These are phyloP conservation scores for Dasypolia templi DNA, from an alignment of 2,888 invertebrate genomes.

Conservation along the genomic window DNA sequence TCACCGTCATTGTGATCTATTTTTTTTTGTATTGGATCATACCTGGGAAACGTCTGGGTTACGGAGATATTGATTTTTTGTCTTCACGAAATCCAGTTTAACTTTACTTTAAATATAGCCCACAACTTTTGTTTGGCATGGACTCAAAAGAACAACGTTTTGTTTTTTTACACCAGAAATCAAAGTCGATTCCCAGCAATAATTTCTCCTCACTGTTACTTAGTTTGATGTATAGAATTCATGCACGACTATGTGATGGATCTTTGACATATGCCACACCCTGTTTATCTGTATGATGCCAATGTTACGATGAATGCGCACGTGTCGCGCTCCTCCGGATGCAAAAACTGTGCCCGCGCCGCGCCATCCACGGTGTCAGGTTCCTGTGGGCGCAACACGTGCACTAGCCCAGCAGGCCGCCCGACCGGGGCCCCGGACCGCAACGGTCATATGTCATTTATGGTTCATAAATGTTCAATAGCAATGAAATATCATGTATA, in stretches of 20 bases:
- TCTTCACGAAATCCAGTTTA: neutral
- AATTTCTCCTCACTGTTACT: neutral
- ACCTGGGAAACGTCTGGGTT: neutral
- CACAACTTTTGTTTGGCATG: neutral
- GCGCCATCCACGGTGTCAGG: slow-evolving; percentile 13
- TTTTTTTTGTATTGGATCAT: neutral
- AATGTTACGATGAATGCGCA: neutral
- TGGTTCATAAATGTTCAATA: neutral
- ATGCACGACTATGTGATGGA: neutral
- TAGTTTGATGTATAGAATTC: neutral
- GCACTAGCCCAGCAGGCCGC: too few species aligned
- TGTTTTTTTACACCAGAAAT: neutral
- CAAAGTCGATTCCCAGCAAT: neutral
- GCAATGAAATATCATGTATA: neutral
- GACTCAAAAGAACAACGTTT: neutral
- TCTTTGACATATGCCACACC: neutral
- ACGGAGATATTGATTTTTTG: neutral
- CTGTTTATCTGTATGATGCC: neutral
- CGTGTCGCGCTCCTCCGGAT: slow-evolving; percentile 1
- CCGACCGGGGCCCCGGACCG: too few species aligned
- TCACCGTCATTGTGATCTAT: too few species aligned
- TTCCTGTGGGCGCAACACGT: slow-evolving; percentile 19
- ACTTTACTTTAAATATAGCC: neutral
- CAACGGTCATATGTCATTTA: neutral
- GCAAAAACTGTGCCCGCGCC: neutral